Base-by-base conservation (phyloP, 30 jellyfish, hydroid and myxozoan genomes). In the Turritopsis rubra region DNA sequence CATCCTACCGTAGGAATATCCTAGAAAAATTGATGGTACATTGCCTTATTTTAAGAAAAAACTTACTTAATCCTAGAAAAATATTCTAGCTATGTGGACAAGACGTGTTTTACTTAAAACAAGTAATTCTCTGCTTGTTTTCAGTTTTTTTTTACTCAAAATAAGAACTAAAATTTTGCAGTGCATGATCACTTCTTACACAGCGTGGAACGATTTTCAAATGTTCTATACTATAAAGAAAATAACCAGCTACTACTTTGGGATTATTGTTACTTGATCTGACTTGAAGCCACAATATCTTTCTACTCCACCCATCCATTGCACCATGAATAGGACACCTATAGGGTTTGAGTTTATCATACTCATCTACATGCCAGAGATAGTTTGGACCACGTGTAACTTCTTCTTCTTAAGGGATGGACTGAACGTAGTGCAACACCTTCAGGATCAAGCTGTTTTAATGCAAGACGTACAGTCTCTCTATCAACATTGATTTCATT, bases 271-370 rank as follows among this genome's bases (percentile, higher is more conserved):
- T 87, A 52, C 86, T 79, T 54, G 87, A 41, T 53, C 86, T 78
- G 65, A 87, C 90, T 27, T 65, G 16, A 81, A 81, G 80, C 95
- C 95, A 87, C 83, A 87, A 74, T 7, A 72, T 70, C 76, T 87
- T 81, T 18, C 90, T 79, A 87, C 95, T 87, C 90, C 90, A 87
- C 19, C 95, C 95, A 87, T 87, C 95, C 78, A 81, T 77, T 29
- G 90, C 85, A 24, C 86, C 90, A 79, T 86, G 94, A 19, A 86
- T 87, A 82, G 91, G 79, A 54, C 80, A 81, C 72, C 95, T 80
- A 66, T 53, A 81, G 25, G 91, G 87, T 76, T 87, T 87, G 65
- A 81, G 65, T 70, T 87, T 87, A 66, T 87, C 87, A 76, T 80
- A 87, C 27, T 90, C 95, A 75, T 87, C 90, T 76, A 73, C 75